These are phyloP conservation scores for Pogonocichla stellata DNA, from an alignment of 2,113 vertebrate species.

Conservation along the genomic window DNA sequence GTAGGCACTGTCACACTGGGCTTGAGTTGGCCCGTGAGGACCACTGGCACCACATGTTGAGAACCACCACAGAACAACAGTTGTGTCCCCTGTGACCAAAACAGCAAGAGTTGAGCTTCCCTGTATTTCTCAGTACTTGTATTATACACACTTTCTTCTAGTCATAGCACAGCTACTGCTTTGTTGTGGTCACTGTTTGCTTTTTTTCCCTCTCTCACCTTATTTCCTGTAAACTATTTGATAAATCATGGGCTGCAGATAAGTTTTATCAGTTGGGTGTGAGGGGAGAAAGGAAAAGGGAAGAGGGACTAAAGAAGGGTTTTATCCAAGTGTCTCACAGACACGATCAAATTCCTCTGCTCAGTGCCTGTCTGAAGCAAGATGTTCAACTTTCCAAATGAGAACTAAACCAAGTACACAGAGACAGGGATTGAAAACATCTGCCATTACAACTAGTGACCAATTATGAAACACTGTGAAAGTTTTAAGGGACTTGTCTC, in stretches of 20 bases:
- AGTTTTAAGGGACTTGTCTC: background rate
- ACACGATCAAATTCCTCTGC: background rate
- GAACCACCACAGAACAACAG: conserved; percentile 78
- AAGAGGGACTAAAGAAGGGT: background rate
- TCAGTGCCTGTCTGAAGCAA: background rate
- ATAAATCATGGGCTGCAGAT: background rate
- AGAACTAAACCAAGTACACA: background rate
- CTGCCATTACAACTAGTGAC: background rate
- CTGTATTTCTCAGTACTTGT: background rate
- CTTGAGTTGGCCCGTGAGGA: conserved; percentile 82
- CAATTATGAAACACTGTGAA: background rate
- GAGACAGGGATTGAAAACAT: background rate
- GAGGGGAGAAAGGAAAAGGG: background rate
- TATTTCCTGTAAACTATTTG: background rate
- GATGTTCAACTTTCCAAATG: background rate
- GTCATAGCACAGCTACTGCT: background rate
- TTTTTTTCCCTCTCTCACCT: background rate
- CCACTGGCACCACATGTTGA: conserved; percentile 86
- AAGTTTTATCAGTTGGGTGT: background rate
- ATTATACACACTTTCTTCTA: background rate
- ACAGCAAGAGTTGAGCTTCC: background rate
- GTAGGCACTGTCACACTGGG: conserved; percentile 85
- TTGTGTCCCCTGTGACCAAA: background rate
- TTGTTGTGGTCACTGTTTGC: background rate
- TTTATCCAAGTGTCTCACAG: background rate